phyloP scores from a whole-genome alignment of 2,797 vertebrate species.

The Dicrostonyx torquatus region DNA sequence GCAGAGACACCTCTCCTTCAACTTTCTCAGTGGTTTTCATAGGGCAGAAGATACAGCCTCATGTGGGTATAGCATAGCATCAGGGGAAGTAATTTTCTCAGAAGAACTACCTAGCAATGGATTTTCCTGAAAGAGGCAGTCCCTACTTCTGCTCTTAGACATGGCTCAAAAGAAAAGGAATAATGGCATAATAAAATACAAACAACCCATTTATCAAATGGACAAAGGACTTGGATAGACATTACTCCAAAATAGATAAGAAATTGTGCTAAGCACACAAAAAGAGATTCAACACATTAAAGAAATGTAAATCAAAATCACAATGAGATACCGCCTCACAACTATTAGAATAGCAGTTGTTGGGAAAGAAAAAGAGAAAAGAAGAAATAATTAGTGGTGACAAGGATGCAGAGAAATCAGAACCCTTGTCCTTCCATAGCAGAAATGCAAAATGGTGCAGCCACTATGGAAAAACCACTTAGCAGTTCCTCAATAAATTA shows the following conservation, averaged over 20 bases:
- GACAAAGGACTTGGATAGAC: not conserved
- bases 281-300: not conserved
- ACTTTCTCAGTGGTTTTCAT: not conserved
- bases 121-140: not conserved
- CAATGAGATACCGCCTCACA: not conserved
- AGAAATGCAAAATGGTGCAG: not conserved
- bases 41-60: not conserved
- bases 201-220: slow-evolving; percentile 28
- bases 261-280: not conserved
- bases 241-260: not conserved
- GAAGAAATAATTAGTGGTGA: slow-evolving; percentile 1
- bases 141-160: not conserved
- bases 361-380: not conserved
- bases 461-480: not conserved
- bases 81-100: not conserved
- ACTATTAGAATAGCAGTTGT: not conserved
- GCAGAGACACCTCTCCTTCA: not conserved
- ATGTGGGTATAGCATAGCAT: not conserved
- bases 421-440: not conserved
- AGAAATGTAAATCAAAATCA: not conserved
- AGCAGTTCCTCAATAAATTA: not conserved
- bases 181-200: not conserved
- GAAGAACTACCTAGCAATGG: not conserved
- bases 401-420: not conserved
- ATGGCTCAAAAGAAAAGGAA: not conserved